Evolutionary conservation across 2,797 vertebrate genomes (phyloP).

Genomic region (Pipistrellus nathusii): DNA sequence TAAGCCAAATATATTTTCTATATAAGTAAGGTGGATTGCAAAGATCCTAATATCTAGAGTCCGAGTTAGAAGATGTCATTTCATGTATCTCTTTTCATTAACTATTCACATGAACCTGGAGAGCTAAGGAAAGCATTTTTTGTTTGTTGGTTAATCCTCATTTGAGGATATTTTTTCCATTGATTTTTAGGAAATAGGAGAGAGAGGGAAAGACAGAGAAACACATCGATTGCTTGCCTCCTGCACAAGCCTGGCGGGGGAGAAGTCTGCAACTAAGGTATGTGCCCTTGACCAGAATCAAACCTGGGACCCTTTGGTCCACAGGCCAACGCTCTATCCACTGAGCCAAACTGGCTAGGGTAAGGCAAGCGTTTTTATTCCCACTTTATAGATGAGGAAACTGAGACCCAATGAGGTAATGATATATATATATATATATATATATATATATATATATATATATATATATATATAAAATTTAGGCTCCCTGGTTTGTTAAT

Average conservation of each 20-base stretch:
- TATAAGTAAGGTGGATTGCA: neutral
- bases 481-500: neutral
- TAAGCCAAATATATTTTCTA: neutral
- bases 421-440: no score
- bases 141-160: no score
- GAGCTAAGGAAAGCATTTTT: neutral
- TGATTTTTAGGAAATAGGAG: no score
- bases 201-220: no score
- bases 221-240: no score
- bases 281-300: no score
- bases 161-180: no score
- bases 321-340: no score
- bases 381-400: slow-evolving; percentile 24
- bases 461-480: neutral
- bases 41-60: neutral
- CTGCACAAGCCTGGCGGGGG: no score
- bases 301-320: no score
- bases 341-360: neutral
- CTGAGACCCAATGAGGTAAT: neutral
- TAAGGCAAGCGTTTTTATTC: neutral
- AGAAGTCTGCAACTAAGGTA: no score
- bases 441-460: no score
- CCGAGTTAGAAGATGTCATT: slow-evolving; percentile 9
- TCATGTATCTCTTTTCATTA: slow-evolving; percentile 24
- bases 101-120: slow-evolving; percentile 12